Conservation (phyloP, 2,888 invertebrate genomes). For the Helobdella robusta region DNA sequence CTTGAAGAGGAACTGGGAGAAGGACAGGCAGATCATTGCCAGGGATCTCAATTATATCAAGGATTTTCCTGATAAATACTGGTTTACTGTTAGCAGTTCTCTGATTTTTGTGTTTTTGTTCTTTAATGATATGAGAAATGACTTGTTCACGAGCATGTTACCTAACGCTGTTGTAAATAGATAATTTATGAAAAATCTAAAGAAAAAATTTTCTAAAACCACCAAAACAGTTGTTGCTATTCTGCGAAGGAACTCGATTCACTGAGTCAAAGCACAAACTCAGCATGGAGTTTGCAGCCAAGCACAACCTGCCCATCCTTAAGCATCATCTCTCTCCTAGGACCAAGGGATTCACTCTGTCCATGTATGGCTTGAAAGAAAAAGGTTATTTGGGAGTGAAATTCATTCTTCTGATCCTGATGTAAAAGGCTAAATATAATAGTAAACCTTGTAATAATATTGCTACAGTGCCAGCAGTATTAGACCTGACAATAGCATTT, state of each 20-base stretch:
- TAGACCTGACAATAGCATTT: conserved; percentile 60
- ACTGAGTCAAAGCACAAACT: conserved; percentile 75
- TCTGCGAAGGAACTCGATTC: conserved; percentile 86
- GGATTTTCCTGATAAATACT: conserved; percentile 61
- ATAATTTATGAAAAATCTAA: too few species aligned
- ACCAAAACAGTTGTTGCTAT: conserved; percentile 63
- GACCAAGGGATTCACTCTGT: conserved; percentile 83
- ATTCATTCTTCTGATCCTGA: background rate
- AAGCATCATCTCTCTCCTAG: conserved; percentile 86
- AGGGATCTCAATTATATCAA: conserved; percentile 69
- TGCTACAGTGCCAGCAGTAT: conserved; percentile 59
- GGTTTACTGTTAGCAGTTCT: conserved; percentile 72
- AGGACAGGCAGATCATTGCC: conserved; percentile 74
- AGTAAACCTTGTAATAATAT: background rate
- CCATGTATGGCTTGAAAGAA: conserved; percentile 67
- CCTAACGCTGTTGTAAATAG: too few species aligned
- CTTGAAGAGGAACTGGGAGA: conserved; percentile 62
- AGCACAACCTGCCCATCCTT: conserved; percentile 71
- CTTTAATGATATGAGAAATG: too few species aligned
- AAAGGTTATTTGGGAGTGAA: too few species aligned
- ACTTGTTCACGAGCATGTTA: too few species aligned
- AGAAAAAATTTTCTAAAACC: background rate
- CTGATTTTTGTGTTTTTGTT: background rate
- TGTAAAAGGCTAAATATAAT: background rate
- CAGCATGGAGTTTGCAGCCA: conserved; percentile 73